These are phyloP conservation scores for Muschampia plurimacula DNA, from an alignment of 2,888 invertebrate genomes.

Conservation along the genomic window DNA sequence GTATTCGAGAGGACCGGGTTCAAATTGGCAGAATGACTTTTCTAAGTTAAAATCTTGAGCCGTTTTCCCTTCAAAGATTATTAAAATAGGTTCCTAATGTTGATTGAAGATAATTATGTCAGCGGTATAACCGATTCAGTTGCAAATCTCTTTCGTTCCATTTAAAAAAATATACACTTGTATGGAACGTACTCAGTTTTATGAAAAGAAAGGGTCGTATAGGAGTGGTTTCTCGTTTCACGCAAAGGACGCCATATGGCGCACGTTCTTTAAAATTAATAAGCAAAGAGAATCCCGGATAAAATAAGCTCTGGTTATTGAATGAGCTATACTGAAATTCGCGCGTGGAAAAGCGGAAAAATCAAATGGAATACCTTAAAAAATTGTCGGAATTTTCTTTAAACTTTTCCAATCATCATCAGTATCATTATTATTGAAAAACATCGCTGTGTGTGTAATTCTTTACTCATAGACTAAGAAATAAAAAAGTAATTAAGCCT, in stretches of 20 bases:
- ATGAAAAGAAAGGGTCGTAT: not conserved
- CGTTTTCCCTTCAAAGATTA: too few species aligned
- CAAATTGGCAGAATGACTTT: too few species aligned
- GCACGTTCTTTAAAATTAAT: slow-evolving; percentile 17
- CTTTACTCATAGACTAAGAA: too few species aligned
- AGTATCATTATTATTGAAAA: too few species aligned
- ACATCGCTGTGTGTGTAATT: too few species aligned
- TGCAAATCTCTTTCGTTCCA: not conserved
- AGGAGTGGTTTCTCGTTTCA: slow-evolving; percentile 4
- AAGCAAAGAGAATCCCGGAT: slow-evolving; percentile 4
- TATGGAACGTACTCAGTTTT: not conserved
- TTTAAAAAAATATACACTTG: not conserved
- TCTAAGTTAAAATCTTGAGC: too few species aligned
- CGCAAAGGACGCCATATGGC: slow-evolving; percentile 9
- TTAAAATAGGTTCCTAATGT: too few species aligned
- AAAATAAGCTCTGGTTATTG: slow-evolving; percentile 10
- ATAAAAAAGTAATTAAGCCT: too few species aligned
- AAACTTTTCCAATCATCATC: not conserved
- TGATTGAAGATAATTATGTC: too few species aligned
- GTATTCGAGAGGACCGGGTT: too few species aligned
- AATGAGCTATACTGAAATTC: not conserved
- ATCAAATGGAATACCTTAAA: not conserved
- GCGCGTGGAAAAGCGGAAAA: not conserved
- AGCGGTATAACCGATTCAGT: too few species aligned
- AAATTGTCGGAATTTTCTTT: not conserved